A percentile compares a stretch with the other conserved stretches of the same genome.
phyloP scores from a whole-genome alignment of 2,888 invertebrate species.

The Agrochola litura region DNA sequence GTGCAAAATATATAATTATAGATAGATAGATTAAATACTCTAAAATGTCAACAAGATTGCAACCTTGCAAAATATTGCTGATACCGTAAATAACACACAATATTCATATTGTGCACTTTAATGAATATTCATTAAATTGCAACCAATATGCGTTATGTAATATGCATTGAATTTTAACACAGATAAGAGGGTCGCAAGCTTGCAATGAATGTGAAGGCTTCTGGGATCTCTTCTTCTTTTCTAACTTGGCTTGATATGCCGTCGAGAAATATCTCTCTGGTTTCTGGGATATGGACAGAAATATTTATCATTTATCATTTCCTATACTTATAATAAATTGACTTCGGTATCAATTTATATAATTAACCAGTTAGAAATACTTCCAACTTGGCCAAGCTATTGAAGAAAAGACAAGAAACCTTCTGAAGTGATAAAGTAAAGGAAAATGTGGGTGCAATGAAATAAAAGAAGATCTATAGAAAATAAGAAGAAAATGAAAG shows the following conservation, averaged over 20 bases:
- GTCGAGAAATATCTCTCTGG: background rate
- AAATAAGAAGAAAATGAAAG: background rate
- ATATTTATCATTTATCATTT: background rate
- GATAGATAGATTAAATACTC: too few relatives aligned
- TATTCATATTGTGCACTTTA: background rate
- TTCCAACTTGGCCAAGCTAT: background rate
- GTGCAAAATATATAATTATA: too few relatives aligned
- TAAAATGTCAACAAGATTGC: constrained; percentile 15
- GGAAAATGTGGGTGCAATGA: background rate
- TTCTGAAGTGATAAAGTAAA: too few relatives aligned
- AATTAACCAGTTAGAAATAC: constrained; percentile 10
- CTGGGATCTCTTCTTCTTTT: too few relatives aligned
- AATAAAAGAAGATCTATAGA: background rate
- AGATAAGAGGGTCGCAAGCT: background rate
- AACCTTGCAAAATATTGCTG: constrained; percentile 1
- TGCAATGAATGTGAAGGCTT: background rate
- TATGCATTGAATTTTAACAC: background rate
- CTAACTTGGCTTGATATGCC: too few relatives aligned
- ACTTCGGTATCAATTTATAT: background rate
- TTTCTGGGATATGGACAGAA: background rate
- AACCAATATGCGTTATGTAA: constrained; percentile 10
- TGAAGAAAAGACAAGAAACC: background rate
- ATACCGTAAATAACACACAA: background rate
- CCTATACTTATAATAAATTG: background rate
- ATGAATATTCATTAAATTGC: constrained; percentile 2